These are phyloP conservation scores for Clarias laeviceps DNA, from an alignment of 2,797 vertebrate genomes.

Conservation along the genomic window DNA sequence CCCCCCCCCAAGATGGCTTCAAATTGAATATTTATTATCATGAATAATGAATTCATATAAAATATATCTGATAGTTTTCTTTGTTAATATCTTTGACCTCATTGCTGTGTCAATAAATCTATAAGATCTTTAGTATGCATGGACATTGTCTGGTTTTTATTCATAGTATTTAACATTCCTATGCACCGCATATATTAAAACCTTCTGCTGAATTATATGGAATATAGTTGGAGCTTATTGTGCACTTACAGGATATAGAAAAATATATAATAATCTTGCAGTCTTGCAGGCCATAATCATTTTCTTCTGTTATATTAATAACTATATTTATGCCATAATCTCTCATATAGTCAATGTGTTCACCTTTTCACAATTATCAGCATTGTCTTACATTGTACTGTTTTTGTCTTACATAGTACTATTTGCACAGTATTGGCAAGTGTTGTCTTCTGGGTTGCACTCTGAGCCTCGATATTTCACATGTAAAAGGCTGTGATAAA, in stretches of 20 bases:
- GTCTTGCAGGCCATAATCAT: not conserved
- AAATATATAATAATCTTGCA: not conserved
- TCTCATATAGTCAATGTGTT: not conserved
- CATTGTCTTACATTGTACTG: not conserved
- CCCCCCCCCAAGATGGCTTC: too few relatives aligned
- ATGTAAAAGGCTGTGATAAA: not conserved
- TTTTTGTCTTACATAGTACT: not conserved
- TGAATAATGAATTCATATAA: not conserved
- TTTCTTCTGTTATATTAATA: not conserved
- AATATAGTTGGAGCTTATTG: not conserved
- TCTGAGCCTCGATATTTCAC: slow-evolving; percentile 1
- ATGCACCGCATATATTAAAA: not conserved
- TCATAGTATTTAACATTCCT: not conserved
- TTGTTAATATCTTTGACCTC: not conserved
- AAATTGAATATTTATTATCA: not conserved
- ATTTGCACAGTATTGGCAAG: not conserved
- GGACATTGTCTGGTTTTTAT: not conserved
- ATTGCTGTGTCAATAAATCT: not conserved
- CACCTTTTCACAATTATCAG: not conserved
- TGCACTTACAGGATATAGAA: not conserved
- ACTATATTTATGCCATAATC: not conserved
- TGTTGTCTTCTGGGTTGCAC: slow-evolving; percentile 6
- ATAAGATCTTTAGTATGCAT: not conserved
- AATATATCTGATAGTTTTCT: not conserved
- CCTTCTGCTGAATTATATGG: not conserved